Base-by-base conservation (phyloP, 2,797 vertebrate species). In the Florisuga fusca region DNA sequence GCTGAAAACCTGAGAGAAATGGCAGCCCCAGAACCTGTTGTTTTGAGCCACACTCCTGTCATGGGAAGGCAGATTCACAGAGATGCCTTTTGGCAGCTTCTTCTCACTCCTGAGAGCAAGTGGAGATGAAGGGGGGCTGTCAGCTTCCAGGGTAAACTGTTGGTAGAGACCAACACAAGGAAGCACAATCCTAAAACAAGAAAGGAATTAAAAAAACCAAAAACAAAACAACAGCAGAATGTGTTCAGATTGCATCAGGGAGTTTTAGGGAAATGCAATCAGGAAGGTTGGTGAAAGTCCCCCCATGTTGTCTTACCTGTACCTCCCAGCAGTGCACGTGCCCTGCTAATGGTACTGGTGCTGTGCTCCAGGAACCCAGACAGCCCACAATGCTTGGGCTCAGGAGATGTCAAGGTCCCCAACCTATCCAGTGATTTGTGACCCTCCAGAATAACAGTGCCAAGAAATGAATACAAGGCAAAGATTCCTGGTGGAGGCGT, bases 291-390 rank as follows among this genome's bases (percentile, higher is more conserved):
- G 7, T 45, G 69, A 58, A 66, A 45, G 14, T 46, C 55, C 8
- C 27, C 0, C 0, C 0, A 0, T 33, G 6, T 3, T 64, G 26
- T 16, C 46, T 71, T 71, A 0, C 7, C 64, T 64, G 27, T 33
- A 54, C 50, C 12, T 45, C 1, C 1, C 26, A 64, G 0, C 59
- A 62, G 71, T 10, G 59, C 34, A 9, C 34, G 31, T 19, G 29
- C 13, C 19, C 62, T 53, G 54, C 26, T 45, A 7, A 34, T 6
- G 15, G 43, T 15, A 14, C 21, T 33, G 22, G 14, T 21, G 18
- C 34, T 75, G 21, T 1, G 6, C 6, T 41, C 27, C 48, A 62
- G 48, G 27, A 84, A 8, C 19, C 0, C 3, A n/a, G 41, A 15
- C n/a, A 77, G 36, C 2, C 14, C 71, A n/a, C 36, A 17, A 27